Conservation (phyloP, 1,140 invertebrate genomes). For the Zaprionus ghesquierei region DNA sequence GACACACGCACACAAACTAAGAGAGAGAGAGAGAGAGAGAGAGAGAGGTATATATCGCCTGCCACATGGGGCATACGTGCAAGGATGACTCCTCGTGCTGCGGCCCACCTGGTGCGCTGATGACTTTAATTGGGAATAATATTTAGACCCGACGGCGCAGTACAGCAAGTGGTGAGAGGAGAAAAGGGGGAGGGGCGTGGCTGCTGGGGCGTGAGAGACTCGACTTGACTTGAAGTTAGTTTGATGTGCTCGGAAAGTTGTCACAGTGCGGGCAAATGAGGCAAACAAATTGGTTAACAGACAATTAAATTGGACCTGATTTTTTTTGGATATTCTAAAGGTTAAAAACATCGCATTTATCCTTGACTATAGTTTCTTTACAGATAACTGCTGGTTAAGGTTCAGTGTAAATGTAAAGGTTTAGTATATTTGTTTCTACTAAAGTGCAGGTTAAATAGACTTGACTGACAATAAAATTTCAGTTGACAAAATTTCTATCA, state of each 20-base stretch:
- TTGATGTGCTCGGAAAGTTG: conserved; percentile 1
- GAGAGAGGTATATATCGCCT: too few species aligned
- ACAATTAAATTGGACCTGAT: too few species aligned
- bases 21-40: too few species aligned
- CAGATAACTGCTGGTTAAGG: too few species aligned
- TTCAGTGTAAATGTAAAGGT: too few species aligned
- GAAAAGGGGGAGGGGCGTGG: conserved; percentile 14
- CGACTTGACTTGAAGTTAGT: neutral
- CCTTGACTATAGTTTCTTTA: too few species aligned
- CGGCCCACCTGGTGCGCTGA: conserved; percentile 75
- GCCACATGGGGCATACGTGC: conserved; percentile 36
- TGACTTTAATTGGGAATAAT: conserved; percentile 83
- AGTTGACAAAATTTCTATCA: too few species aligned
- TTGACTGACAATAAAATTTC: too few species aligned
- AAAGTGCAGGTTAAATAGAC: too few species aligned
- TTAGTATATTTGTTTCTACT: too few species aligned
- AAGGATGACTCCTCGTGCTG: conserved; percentile 10
- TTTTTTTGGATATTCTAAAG: too few species aligned
- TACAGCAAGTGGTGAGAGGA: neutral
- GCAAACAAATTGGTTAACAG: neutral
- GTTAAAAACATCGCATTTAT: too few species aligned
- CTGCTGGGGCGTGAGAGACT: neutral
- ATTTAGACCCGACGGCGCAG: conserved; percentile 71
- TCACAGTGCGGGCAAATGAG: neutral
- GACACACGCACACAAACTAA: neutral